Evolutionary conservation across 1,140 invertebrate species (phyloP), one percentile per base, ranked within the genome.

Genomic region (Anastatus disparis): DNA sequence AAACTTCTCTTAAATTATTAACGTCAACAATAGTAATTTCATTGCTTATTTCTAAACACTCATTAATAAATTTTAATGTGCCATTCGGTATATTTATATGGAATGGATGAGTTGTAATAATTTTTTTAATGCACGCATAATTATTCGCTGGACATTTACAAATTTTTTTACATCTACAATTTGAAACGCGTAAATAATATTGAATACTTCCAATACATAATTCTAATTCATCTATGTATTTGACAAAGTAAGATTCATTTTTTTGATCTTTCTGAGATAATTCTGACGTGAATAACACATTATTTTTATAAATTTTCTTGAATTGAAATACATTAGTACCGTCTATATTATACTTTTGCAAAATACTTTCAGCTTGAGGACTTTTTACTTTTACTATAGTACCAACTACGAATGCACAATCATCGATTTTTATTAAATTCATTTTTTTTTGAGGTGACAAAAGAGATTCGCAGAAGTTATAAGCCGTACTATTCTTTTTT

Each of bases 161-260:
- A 29, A 56, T 3, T 9, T 35, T 56, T 2, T 31, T 29, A 38
- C 53, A 56, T 3, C 15, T 9, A 56, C 53, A 56, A 31, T 56
- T 22, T 31, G 53, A 31, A n/a, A 56, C 27, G 3, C 53, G 26
- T 17, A 56, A 15, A 20, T 13, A 56, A 4, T 56, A 4, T 15
- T 56, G 12, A 31, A 56, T 17, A 31, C 13, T 29, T 15, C 27
- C 53, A 31, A 53, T 17, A n/a, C 50, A 9, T 53, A 53, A 6
- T 24, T 24, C 26, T 9, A 9, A 8, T 10, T 27, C 26, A 26
- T 53, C 17, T 10, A 7, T 27, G 17, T 53, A 53, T 10, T 8
- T 53, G 3, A 53, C 50, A n/a, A 24, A 53, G 26, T 24, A 53
- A 9, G 50, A 53, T 27, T 53, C 50, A 24, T n/a, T 53, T 53